Evolutionary conservation across 2,113 vertebrate genomes (phyloP).

Genomic region (Boulengeromyrus knoepffleri): DNA sequence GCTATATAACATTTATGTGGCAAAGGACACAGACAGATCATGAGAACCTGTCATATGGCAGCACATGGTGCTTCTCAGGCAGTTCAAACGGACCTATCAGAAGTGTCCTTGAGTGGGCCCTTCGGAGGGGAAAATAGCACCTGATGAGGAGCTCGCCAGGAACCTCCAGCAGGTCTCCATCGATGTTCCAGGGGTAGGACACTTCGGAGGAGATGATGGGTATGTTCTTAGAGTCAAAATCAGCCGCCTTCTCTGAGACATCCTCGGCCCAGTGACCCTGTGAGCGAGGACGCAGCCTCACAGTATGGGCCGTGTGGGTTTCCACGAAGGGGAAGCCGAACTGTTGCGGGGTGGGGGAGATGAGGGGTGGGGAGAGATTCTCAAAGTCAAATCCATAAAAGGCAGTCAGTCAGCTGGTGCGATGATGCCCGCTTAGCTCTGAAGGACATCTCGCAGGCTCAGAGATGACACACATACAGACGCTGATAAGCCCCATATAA

Average conservation of each 20-base stretch:
- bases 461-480: neutral
- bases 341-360: constrained; percentile 37
- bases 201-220: constrained; percentile 46
- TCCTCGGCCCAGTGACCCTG: constrained; percentile 25
- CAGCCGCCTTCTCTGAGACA: constrained; percentile 30
- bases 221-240: constrained; percentile 20
- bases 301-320: constrained; percentile 66
- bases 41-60: neutral
- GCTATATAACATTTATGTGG: neutral
- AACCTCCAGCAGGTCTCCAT: constrained; percentile 69
- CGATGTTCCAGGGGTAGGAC: constrained; percentile 72
- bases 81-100: neutral
- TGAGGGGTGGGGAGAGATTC: neutral
- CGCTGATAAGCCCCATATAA: constrained; percentile 9
- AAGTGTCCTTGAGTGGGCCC: neutral
- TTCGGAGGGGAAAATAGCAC: constrained; percentile 34
- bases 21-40: neutral
- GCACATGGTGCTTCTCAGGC: neutral
- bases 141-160: constrained; percentile 64
- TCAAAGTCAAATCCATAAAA: constrained; percentile 13
- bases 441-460: constrained; percentile 5
- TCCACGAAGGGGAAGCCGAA: constrained; percentile 79
- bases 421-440: neutral
- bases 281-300: constrained; percentile 54
- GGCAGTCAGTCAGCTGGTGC: neutral